Evolutionary conservation across 2,113 vertebrate species (phyloP).

Genomic region (Oreochromis tanganicae): DNA sequence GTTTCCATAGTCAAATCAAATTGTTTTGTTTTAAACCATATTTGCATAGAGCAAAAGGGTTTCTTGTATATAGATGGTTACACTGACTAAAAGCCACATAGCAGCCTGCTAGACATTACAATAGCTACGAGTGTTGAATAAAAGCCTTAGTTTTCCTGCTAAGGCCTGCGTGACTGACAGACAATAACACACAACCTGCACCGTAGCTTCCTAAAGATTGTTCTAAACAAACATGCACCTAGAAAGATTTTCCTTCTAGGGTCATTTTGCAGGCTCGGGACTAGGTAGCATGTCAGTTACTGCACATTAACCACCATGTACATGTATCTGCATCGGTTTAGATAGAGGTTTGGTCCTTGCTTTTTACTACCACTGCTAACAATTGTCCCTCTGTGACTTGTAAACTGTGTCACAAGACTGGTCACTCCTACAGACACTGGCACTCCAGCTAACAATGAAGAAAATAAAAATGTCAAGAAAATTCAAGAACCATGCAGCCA

Average conservation of each 20-base stretch:
- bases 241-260: neutral
- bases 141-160: neutral
- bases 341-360: neutral
- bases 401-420: neutral
- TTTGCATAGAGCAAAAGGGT: neutral
- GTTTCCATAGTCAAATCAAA: neutral
- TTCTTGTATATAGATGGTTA: neutral
- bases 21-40: neutral
- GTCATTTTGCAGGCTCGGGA: neutral
- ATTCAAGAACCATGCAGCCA: neutral
- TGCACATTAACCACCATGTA: neutral
- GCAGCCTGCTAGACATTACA: neutral
- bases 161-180: neutral
- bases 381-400: neutral
- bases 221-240: neutral
- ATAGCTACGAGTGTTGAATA: neutral
- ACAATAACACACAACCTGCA: neutral
- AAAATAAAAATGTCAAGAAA: neutral
- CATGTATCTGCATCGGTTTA: neutral
- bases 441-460: neutral
- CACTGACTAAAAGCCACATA: neutral
- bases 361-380: neutral
- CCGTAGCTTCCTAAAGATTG: neutral
- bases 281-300: neutral
- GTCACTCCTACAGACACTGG: neutral